Evolutionary conservation across 2,113 vertebrate genomes (phyloP), one percentile per base, ranked within the genome.

Genomic region (Centropus bengalensis): DNA sequence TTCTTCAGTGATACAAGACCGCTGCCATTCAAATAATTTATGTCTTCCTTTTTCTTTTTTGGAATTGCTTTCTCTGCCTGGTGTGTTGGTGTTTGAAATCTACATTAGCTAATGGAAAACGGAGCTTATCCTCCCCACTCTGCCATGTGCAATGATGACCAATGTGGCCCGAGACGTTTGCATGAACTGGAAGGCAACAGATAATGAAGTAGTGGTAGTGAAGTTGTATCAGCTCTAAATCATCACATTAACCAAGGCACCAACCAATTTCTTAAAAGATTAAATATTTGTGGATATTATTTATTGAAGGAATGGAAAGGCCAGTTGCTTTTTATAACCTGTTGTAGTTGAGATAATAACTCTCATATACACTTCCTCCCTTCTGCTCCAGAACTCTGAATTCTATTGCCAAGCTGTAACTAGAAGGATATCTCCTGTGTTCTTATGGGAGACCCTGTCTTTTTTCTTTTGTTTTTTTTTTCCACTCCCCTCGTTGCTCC

Each of bases 131-230:
- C 17, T 49, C 28, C 28, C 26, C 6, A 20, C 33, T 18, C 17
- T 0, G 0, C 32, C 6, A 0, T 6, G 21, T 23, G 40, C 51
- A 78, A 9, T 14, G 23, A 2, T 64, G 69, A 73, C 66, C 62
- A 28, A 0, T 1, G 32, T 47, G 67, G 21, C 63, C 63, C 5
- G 71, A 59, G 82, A 33, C 12, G 28, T 45, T 38, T 54, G 20
- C 16, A 4, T 5, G 33, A 8, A 6, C 28, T 30, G 23, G 84
- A 8, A 68, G 54, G 27, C 54, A 45, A 0, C 2, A 19, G 26
- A 3, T 5, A 32, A 47, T 14, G 28, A 49, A 42, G 40, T 10
- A 42, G 2, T 12, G 21, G 40, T 10, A 42, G 2, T 12, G 21
- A 36, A 55, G 76, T 54, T 79, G 2, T 3, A 3, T 14, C 51